These are phyloP conservation scores for Petrocephalus sullivani DNA, from an alignment of 2,797 vertebrate genomes.

Conservation along the genomic window DNA sequence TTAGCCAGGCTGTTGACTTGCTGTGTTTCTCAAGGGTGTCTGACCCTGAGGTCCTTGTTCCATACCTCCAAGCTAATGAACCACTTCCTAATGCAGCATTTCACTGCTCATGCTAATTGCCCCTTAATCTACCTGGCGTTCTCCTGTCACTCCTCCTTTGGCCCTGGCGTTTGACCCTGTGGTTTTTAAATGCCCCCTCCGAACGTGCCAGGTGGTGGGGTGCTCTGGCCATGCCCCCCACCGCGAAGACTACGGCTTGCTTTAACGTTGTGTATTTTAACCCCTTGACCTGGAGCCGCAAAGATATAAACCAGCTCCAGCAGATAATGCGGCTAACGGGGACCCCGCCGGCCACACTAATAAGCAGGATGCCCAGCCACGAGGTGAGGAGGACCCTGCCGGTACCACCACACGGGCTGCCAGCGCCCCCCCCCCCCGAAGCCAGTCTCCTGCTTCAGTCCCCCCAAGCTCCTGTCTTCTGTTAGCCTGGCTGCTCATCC, in stretches of 20 bases:
- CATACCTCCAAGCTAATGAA: background rate
- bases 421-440: background rate
- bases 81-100: background rate
- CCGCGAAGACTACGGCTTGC: conserved; percentile 42
- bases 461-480: background rate
- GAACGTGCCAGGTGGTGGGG: background rate
- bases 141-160: background rate
- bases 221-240: background rate
- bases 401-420: background rate
- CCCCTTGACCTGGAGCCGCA: conserved; percentile 82
- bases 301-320: conserved; percentile 99
- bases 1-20: background rate
- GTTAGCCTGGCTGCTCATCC: background rate
- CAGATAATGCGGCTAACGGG: conserved; percentile 99
- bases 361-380: conserved; percentile 99
- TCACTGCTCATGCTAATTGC: background rate
- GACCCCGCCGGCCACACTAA: conserved; percentile 92
- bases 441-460: background rate
- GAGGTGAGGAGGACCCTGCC: conserved; percentile 78
- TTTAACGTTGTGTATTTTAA: conserved; percentile 65
- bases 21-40: background rate
- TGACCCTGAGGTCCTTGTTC: background rate
- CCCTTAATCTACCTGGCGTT: background rate
- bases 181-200: conserved; percentile 6
- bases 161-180: conserved; percentile 1